These are phyloP conservation scores for Nixonia krombeini DNA, from an alignment of 1,140 invertebrate species.

Conservation along the genomic window DNA sequence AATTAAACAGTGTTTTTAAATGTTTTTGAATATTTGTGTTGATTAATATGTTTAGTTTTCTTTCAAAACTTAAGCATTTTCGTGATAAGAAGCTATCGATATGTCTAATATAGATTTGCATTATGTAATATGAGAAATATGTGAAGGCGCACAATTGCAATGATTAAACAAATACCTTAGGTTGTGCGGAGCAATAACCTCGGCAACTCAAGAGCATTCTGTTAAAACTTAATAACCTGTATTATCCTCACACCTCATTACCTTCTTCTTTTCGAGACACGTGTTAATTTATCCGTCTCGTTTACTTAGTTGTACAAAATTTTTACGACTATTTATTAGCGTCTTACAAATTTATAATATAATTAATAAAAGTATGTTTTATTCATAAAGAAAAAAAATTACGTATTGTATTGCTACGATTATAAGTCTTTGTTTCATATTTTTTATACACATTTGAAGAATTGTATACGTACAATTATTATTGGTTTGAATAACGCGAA, in stretches of 20 bases:
- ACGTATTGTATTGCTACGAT: conserved; percentile 8
- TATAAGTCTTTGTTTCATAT: conserved; percentile 39
- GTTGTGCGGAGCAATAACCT: conserved; percentile 31
- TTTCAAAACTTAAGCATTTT: no score
- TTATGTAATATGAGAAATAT: not conserved
- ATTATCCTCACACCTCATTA: conserved; percentile 25
- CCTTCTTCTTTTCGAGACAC: conserved; percentile 13
- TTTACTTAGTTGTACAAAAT: conserved; percentile 13
- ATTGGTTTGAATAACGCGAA: conserved; percentile 20
- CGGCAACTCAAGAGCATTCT: conserved; percentile 21
- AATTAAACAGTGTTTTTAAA: no score
- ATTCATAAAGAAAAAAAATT: conserved; percentile 2
- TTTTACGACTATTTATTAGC: conserved; percentile 37
- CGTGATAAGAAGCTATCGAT: not conserved
- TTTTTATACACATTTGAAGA: conserved; percentile 44
- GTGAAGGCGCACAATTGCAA: conserved; percentile 22
- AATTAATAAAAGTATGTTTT: conserved; percentile 18
- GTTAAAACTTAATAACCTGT: conserved; percentile 19
- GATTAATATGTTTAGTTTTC: no score
- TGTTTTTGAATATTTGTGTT: no score
- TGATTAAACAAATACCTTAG: conserved; percentile 13
- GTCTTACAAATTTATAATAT: conserved; percentile 16
- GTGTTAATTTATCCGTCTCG: no score
- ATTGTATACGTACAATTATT: conserved; percentile 32
- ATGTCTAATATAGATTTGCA: not conserved